Conservation (phyloP, 2,888 invertebrate species). For the Diarsia mendica region DNA sequence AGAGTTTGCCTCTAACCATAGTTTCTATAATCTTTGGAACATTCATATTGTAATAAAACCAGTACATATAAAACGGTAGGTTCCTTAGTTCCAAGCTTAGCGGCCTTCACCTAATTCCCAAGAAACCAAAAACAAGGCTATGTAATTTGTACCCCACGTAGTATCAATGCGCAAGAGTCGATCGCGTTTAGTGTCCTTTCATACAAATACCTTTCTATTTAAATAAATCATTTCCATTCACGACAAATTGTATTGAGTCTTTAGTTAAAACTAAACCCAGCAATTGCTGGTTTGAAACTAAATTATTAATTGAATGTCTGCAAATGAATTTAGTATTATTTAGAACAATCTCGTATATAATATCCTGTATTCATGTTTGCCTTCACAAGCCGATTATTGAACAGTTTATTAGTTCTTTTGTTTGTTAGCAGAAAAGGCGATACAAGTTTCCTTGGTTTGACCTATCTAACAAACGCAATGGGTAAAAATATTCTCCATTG, state of each 20-base stretch:
- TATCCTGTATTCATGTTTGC: constrained; percentile 35
- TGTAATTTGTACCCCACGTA: not conserved
- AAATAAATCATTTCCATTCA: constrained; percentile 62
- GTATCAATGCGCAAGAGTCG: constrained; percentile 5
- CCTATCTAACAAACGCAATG: too few species aligned
- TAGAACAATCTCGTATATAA: constrained; percentile 27
- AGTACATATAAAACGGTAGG: too few species aligned
- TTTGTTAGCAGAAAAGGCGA: not conserved
- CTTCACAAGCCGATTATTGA: constrained; percentile 26
- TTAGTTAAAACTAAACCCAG: constrained; percentile 36
- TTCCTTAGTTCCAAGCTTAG: not conserved
- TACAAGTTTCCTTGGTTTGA: not conserved
- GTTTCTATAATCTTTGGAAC: too few species aligned
- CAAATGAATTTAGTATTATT: constrained; percentile 26
- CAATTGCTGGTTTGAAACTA: constrained; percentile 23
- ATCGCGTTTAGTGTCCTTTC: constrained; percentile 53
- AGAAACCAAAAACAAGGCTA: constrained; percentile 22
- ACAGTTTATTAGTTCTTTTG: not conserved
- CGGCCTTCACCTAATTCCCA: not conserved
- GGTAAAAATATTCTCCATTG: not conserved
- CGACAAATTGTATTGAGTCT: constrained; percentile 46
- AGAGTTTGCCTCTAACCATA: not conserved
- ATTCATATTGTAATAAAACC: not conserved
- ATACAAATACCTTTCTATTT: constrained; percentile 61
- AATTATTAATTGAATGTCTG: constrained; percentile 43